These are phyloP conservation scores for Australoheros scitulus DNA, from an alignment of 2,113 vertebrate species.

Conservation along the genomic window DNA sequence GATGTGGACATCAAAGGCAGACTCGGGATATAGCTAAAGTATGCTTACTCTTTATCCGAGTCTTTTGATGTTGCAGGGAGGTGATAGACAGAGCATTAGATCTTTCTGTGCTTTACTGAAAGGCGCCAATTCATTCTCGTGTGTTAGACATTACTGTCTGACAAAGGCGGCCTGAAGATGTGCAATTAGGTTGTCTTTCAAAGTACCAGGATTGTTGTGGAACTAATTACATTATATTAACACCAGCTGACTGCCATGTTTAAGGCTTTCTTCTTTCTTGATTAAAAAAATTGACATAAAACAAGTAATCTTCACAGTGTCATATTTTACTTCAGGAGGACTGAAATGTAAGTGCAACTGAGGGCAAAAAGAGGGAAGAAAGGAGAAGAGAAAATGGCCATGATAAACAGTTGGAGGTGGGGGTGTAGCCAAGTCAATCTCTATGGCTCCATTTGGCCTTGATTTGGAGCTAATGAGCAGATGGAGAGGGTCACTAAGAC, in stretches of 20 bases:
- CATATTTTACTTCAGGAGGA: not conserved
- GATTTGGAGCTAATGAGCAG: constrained; percentile 78
- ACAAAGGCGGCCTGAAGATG: constrained; percentile 23
- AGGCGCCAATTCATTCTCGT: constrained; percentile 36
- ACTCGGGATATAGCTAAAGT: constrained; percentile 56
- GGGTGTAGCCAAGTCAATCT: constrained; percentile 70
- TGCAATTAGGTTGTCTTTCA: constrained; percentile 38
- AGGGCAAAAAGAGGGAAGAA: constrained; percentile 23
- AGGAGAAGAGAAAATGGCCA: constrained; percentile 32
- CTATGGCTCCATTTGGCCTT: constrained; percentile 72
- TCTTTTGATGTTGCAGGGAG: constrained; percentile 68
- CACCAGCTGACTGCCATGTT: not conserved
- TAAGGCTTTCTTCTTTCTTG: constrained; percentile 2
- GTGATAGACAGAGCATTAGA: constrained; percentile 43
- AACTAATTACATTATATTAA: constrained; percentile 27
- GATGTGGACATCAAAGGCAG: constrained; percentile 69
- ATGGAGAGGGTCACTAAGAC: constrained; percentile 73
- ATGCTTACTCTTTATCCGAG: constrained; percentile 53
- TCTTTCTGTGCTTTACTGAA: constrained; percentile 12
- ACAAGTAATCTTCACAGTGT: constrained; percentile 1
- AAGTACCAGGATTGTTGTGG: constrained; percentile 2
- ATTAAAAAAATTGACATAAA: constrained; percentile 9
- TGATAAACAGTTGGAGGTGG: constrained; percentile 55
- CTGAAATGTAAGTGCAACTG: not conserved
- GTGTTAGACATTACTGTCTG: constrained; percentile 30